Base-by-base conservation (phyloP, 2,888 invertebrate species). In the Agriopis marginaria region DNA sequence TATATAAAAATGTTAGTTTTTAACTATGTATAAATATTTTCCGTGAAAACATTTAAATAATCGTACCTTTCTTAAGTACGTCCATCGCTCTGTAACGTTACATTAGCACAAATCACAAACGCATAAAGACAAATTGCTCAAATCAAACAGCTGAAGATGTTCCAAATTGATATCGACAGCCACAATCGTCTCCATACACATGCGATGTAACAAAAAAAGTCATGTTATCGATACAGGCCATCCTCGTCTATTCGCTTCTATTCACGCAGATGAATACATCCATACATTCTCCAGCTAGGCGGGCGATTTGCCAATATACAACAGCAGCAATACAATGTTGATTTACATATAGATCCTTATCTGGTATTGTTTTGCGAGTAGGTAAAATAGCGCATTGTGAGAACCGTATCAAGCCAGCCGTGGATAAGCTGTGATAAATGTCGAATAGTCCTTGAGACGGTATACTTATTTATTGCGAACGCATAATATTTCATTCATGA, bases 341-440 rank as follows among this genome's bases (percentile, higher is more conserved):
- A 85, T 85, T 85, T 83, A 78, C 83, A 83, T 84, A 82, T 66
- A 66, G 85, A 84, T 85, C 66, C 76, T 74, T 81, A 85, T 85
- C 85, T 75, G 12, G 77, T 77, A 84, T 86, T 85, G 85, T 86
- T 85, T 74, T 66, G 58, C 62, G 65, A 63, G 74, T 76, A 71
- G 55, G 58, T 68, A 76, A 76, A 71, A 63, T 70, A 61, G 65
- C 63, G 70, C 75, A 82, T 84, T 85, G 83, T 82, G 75, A 75
- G 73, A 77, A 72, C 77, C 80, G 80, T 84, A 83, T 82, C 85
- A 82, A 84, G 70, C 77, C 75, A 77, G 74, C 82, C 88, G 82
- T 87, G 78, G 79, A 88, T 89, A 91, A 92, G 91, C 85, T 76
- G 80, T 79, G 82, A 87, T 90, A 87, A 88, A 88, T 87, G 86